Base-by-base conservation (phyloP, 2,797 vertebrate genomes). In the Rhabdomys pumilio region DNA sequence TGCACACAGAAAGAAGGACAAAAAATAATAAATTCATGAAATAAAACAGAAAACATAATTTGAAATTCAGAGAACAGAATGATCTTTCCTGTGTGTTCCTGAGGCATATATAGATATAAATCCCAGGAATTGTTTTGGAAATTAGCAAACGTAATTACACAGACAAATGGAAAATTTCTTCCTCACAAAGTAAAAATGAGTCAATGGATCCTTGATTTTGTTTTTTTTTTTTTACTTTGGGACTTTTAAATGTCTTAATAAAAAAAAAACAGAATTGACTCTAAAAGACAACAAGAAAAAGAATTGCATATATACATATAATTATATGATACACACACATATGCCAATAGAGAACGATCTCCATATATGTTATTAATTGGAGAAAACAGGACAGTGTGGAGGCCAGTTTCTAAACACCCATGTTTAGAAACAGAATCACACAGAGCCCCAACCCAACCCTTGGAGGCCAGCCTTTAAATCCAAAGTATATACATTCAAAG, bases 61-160 rank as follows among this genome's bases (percentile, higher is more conserved):
- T 96, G 79, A 96, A 93, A 82, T 79, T 85, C 94, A 31, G 67
- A 91, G 95, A 95, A 47, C 53, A 63, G 19, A 80, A 67, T 92
- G 72, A 95, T 93, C 72, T 82, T 90, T 69, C 22, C 72, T 76
- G 44, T 76, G 41, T 77, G 44, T 77, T 92, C 73, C 44, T 67
- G 50, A 31, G 72, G 19, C 73, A 76, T 92, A 85, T 82, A 72
- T 61, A 83, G 69, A 88, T 59, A 53, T 19, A 44, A 41, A 65
- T 55, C 15, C 13, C 20, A 95, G 41, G 14, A 96, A 89, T 82
- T 86, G 90, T 89, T 90, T 97, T 72, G n/a, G 26, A 96, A 96
- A 84, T 67, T 72, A 92, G 75, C 41, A 79, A 90, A 89, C 72
- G 69, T 91, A 96, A 77, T 67, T 44, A 91, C 24, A 65, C 47